A percentile compares a stretch with the other conserved stretches of the same genome.
These are phyloP conservation scores for Gorsachius magnificus DNA, from an alignment of 2,797 vertebrate genomes.

Conservation along the genomic window DNA sequence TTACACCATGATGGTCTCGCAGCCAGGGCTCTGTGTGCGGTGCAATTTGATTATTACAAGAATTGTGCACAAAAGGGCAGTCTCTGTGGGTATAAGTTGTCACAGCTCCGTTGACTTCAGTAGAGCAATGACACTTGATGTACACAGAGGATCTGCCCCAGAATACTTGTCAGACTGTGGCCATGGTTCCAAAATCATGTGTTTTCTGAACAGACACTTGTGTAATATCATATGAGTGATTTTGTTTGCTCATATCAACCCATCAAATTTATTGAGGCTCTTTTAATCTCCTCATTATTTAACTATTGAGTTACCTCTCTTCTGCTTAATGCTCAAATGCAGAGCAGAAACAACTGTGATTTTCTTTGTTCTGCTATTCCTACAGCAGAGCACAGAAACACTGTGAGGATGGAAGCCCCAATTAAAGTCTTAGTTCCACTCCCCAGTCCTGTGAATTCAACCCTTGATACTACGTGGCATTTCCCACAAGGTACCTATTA, in stretches of 20 bases:
- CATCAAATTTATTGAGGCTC: constrained; percentile 45
- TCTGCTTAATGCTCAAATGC: background rate
- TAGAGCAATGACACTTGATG: background rate
- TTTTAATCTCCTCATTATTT: constrained; percentile 9
- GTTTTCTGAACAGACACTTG: constrained; percentile 35
- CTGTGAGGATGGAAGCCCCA: background rate
- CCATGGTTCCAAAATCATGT: background rate
- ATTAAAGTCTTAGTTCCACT: background rate
- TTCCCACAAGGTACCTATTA: background rate
- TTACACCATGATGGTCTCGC: accelerated
- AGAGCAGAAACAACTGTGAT: background rate
- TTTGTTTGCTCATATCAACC: constrained; percentile 32
- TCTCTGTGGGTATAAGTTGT: background rate
- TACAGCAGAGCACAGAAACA: background rate
- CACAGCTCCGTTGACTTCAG: background rate
- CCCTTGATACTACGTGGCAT: background rate
- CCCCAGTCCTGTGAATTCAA: background rate
- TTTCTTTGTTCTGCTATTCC: background rate
- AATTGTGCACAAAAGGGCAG: background rate
- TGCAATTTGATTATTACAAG: background rate
- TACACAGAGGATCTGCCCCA: constrained; percentile 23
- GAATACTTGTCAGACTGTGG: background rate
- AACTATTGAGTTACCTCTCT: background rate
- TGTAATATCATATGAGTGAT: constrained; percentile 20
- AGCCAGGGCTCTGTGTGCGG: background rate